phyloP scores from a whole-genome alignment of 1,140 invertebrate genomes.

The Rhizoglyphus robini region DNA sequence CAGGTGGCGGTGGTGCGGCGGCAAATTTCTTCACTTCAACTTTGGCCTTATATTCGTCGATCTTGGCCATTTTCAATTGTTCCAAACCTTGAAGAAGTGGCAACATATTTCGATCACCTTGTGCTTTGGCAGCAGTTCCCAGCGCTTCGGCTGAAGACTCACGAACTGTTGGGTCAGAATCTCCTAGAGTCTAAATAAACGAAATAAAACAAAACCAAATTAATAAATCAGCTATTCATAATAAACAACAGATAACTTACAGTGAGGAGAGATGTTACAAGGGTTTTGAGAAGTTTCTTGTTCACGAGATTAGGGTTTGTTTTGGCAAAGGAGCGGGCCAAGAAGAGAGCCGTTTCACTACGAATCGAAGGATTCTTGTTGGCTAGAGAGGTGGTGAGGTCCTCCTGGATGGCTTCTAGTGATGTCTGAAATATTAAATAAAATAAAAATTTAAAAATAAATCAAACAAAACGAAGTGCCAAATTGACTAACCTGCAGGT shows the following conservation, averaged over 20 bases:
- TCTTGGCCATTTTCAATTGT: constrained; percentile 80
- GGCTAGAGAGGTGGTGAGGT: constrained; percentile 61
- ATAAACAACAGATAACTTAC: constrained; percentile 25
- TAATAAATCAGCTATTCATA: neutral
- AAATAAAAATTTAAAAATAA: constrained; percentile 12
- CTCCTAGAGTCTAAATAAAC: constrained; percentile 52
- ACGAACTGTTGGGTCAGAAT: constrained; percentile 65
- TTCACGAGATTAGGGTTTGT: constrained; percentile 64
- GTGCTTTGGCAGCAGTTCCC: constrained; percentile 83
- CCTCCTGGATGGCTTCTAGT: constrained; percentile 75
- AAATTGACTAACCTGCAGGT: constrained; percentile 48
- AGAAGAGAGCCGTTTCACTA: constrained; percentile 74
- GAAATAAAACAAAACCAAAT: constrained; percentile 1
- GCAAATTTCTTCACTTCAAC: constrained; percentile 50
- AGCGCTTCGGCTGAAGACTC: constrained; percentile 75
- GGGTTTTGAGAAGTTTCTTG: constrained; percentile 81
- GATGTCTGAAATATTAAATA: constrained; percentile 47
- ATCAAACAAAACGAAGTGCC: constrained; percentile 9
- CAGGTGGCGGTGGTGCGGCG: constrained; percentile 20
- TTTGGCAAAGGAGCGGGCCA: constrained; percentile 63
- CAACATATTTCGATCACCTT: constrained; percentile 75
- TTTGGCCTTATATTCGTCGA: constrained; percentile 85
- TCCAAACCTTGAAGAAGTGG: constrained; percentile 77
- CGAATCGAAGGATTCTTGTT: constrained; percentile 94
- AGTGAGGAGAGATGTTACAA: constrained; percentile 63